Percentiles rank a stretch among this genome's conserved stretches.
These are phyloP conservation scores for Microctenopoma lineatum DNA, from an alignment of 2,797 vertebrate species.

Conservation along the genomic window DNA sequence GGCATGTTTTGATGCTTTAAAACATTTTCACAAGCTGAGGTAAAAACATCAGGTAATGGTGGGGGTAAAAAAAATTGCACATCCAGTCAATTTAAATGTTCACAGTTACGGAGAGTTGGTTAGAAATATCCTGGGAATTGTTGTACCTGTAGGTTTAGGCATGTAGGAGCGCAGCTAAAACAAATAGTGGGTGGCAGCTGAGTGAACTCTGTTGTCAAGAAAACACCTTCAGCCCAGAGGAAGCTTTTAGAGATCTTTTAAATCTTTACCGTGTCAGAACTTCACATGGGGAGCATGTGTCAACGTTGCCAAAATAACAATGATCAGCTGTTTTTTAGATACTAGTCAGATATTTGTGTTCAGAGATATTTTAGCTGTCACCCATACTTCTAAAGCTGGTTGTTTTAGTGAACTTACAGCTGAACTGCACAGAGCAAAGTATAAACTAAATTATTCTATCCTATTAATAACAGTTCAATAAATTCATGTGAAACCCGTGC, in stretches of 20 bases:
- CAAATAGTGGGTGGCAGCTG: constrained; percentile 53
- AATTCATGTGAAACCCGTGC: no score
- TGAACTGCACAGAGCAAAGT: not conserved
- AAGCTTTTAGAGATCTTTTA: constrained; percentile 36
- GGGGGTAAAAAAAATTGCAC: constrained; percentile 33
- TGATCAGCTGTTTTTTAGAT: constrained; percentile 22
- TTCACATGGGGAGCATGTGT: constrained; percentile 41
- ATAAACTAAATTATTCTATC: no score
- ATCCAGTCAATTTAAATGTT: constrained; percentile 54
- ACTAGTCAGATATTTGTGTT: constrained; percentile 15
- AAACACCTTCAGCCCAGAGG: constrained; percentile 46
- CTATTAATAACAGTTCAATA: not conserved
- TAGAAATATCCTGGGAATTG: constrained; percentile 48
- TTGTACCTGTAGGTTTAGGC: constrained; percentile 47
- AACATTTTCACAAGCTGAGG: constrained; percentile 31
- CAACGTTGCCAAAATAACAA: constrained; percentile 41
- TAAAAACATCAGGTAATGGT: constrained; percentile 30
- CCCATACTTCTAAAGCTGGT: not conserved
- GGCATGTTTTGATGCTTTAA: constrained; percentile 17
- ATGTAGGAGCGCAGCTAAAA: constrained; percentile 35
- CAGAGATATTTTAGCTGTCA: not conserved
- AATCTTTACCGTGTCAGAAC: constrained; percentile 46
- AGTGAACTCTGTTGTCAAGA: constrained; percentile 48
- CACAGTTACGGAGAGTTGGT: constrained; percentile 47
- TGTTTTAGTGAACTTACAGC: constrained; percentile 12